Base-by-base conservation (phyloP, 2,113 vertebrate species). In the Cranoglanis bouderius region DNA sequence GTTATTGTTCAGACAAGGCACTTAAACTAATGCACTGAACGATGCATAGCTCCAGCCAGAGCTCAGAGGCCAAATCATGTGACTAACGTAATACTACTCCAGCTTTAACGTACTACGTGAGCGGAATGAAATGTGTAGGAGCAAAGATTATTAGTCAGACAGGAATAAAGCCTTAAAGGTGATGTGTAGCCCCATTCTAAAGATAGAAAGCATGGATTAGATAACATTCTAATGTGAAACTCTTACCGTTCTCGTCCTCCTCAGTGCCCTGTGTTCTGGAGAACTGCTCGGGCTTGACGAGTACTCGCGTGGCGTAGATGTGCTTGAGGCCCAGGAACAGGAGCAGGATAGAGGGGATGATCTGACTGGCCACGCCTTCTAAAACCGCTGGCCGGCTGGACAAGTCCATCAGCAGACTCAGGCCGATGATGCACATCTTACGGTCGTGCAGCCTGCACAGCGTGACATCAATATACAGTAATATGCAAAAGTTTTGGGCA, bases 381-480 rank as follows among this genome's bases (percentile, higher is more conserved):
- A 99, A 94, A 0, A 96, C 96, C 0, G 96, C 95, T 0, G 98
- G 98, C 53, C 98, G 95, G 81, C 94, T 95, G 6, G 98, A 97
- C 72, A 99, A 94, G 89, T 98, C 97, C 96, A 99, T 95, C 83
- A 99, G 94, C 88, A 99, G 96, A 59, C 98, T 99, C 87, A 99
- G 94, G 74, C 98, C 98, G 57, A 99, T 98, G 94, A 99, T 98
- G 91, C 98, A 99, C 96, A 99, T 97, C 94, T 99, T 99, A 75
- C 98, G 96, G 93, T 99, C 98, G 14, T 99, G 98, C 82, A 98
- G 96, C 82, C 98, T 99, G 92, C 3, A 0, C 49, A 88, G n/a
- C 38, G 12, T 18, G 29, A 89, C 49, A 51, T 29, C 0, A 4
- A n/a, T n/a, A n/a, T n/a, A n/a, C n/a, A n/a, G n/a, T n/a, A n/a